Base-by-base conservation (phyloP, 2,797 vertebrate species). In the Smutsia temminckii region DNA sequence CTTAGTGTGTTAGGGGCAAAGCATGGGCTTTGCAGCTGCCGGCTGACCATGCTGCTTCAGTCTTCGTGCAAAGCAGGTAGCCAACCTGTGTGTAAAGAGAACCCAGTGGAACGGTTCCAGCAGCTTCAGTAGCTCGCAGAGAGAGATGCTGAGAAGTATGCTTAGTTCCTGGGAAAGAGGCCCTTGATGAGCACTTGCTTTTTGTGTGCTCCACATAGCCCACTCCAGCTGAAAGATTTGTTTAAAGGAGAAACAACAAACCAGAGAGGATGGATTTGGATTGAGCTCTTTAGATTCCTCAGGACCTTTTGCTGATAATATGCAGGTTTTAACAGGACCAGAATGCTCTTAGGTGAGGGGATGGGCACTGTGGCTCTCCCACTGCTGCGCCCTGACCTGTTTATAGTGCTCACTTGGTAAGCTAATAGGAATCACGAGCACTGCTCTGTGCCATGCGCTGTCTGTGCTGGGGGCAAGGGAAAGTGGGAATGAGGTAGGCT, bases 91-190 rank as follows among this genome's bases (percentile, higher is more conserved):
- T 21, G 59, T 42, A 18, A 23, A 61, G 72, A 64, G 57, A n/a
- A 42, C 42, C 3, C 4, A 1, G 13, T 3, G n/a, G n/a, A 14
- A 18, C 34, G 40, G 0, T 37, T 40, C 46, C 18, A 4, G 2
- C 37, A 61, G 25, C 53, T 18, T 29, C 53, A 16, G 18, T 25
- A 17, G 21, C 37, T 1, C 51, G 20, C 37, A 13, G 32, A 13
- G 16, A 57, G 77, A 55, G 81, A 34, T 3, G 17, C 34, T 23
- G 49, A 12, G 20, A 49, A 17, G 20, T 8, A 2, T 3, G 13
- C 57, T 37, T 46, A 9, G 0, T 49, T 75, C 49, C 71, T 2
- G 8, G 51, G 42, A 53, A 86, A 71, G 79, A 34, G 13, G 29
- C 34, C 5, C 17, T 27, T 0, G 42, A 68, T 18, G 57, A 77